Evolutionary conservation across 2,797 vertebrate species (phyloP), one percentile per base, ranked within the genome.

Genomic region (Cossypha heuglini): DNA sequence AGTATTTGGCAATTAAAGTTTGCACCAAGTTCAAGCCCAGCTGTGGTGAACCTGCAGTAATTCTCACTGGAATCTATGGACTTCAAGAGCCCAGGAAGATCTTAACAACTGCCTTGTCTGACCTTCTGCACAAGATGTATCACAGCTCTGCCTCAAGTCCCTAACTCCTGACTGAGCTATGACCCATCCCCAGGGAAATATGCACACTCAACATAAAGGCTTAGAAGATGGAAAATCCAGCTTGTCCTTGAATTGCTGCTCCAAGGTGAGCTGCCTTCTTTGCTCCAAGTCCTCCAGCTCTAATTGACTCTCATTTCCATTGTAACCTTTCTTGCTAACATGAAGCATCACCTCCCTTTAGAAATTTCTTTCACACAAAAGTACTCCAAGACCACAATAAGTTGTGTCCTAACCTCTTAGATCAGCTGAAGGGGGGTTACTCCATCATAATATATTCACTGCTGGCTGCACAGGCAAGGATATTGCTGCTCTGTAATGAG

Each of bases 191-290:
- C 67, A 28, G 82, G 55, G 82, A 96, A 90, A 90, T 62, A 63
- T 4, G 31, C 94, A 90, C 73, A 72, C 79, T 92, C 81, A 64
- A 87, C 90, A 72, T 16, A 78, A 92, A 73, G 66, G 49, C 62
- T 66, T 38, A 66, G 62, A 86, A 68, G 69, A 81, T 15, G 51
- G 87, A 91, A 92, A 93, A 86, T 69, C 73, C 87, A 67, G 3
- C 78, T 48, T 48, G 72, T 49, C 92, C 91, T 95, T 91, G 71
- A 62, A 63, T 72, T 77, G 22, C 69, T 37, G 31, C 13, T 81
- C 81, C 87, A 94, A 95, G 87, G 94, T 91, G 79, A 93, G 58
- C 76, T 69, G 55, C 76, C 66, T 80, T 46, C 61, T 67, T 75
- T 78, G 66, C 46, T 93, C 69, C 3, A 2, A 76, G 54, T 66